Evolutionary conservation across 2,113 vertebrate species (phyloP).

Genomic region (Brachyhypopomus gauderio): DNA sequence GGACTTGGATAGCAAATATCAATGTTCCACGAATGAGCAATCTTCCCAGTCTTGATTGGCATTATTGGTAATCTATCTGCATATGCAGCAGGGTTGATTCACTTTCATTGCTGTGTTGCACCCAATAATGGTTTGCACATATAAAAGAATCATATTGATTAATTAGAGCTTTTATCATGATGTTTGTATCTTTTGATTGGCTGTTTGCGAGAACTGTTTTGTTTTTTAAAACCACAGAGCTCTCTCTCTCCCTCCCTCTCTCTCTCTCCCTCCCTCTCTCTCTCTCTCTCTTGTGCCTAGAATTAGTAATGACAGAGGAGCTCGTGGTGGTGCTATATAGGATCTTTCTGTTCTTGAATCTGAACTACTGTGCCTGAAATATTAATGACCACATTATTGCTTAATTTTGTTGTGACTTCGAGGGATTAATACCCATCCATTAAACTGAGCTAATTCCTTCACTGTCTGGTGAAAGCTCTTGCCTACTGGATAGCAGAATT

Average conservation of each 20-base stretch:
- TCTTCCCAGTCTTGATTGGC: constrained; percentile 3
- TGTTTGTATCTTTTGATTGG: constrained; percentile 17
- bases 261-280: constrained; percentile 9
- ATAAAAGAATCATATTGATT: not conserved
- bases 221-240: constrained; percentile 1
- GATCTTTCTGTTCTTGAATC: constrained; percentile 60
- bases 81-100: constrained; percentile 39
- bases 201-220: not conserved
- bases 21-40: not conserved
- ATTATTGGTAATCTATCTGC: constrained; percentile 47
- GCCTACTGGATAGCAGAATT: constrained; percentile 62
- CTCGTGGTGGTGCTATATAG: constrained; percentile 47
- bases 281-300: constrained; percentile 7
- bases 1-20: not conserved
- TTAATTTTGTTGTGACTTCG: constrained; percentile 77
- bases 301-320: constrained; percentile 40
- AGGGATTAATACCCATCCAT: constrained; percentile 76
- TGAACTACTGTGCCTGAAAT: constrained; percentile 66
- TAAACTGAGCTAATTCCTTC: constrained; percentile 70
- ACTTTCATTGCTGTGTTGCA: constrained; percentile 31
- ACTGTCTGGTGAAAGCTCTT: constrained; percentile 58
- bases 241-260: not conserved
- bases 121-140: constrained; percentile 45
- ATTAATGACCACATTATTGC: constrained; percentile 75
- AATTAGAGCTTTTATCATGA: constrained; percentile 12